Evolutionary conservation across 92 coral and sea anemone species (phyloP).

Genomic region (Diadumene lineata): DNA sequence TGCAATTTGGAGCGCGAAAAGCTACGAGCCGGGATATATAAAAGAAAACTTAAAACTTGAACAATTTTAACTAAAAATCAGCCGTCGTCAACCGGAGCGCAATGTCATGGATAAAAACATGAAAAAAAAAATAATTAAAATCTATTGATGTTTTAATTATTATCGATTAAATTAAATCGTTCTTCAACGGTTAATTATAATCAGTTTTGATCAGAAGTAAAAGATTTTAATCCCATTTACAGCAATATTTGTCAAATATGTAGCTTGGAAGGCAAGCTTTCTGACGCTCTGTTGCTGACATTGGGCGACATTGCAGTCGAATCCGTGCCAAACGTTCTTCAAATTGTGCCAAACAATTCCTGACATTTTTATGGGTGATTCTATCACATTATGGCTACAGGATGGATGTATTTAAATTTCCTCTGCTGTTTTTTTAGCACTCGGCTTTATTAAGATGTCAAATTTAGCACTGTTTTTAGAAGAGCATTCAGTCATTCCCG

Average conservation of each 20-base stretch:
- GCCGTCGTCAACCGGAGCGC: too few relatives aligned
- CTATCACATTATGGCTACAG: background rate
- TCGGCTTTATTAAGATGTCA: background rate
- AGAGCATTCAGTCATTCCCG: background rate
- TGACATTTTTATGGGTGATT: background rate
- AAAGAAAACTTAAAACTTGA: too few relatives aligned
- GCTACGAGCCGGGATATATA: too few relatives aligned
- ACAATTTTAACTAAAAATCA: too few relatives aligned
- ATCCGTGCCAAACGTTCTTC: background rate
- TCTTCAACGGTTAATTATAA: too few relatives aligned
- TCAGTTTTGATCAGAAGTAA: too few relatives aligned
- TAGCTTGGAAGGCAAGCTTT: too few relatives aligned
- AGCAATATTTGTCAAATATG: too few relatives aligned
- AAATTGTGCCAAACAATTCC: background rate
- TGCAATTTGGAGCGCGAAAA: background rate
- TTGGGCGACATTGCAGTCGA: background rate
- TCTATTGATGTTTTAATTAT: too few relatives aligned
- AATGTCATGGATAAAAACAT: too few relatives aligned
- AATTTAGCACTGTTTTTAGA: background rate
- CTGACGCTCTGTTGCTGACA: background rate
- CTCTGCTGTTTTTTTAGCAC: background rate
- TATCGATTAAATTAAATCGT: too few relatives aligned
- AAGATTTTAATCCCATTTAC: background rate
- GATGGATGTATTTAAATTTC: background rate
- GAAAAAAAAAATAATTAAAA: too few relatives aligned